phyloP scores from a whole-genome alignment of 2,888 invertebrate genomes.

The Alsophila aescularia region DNA sequence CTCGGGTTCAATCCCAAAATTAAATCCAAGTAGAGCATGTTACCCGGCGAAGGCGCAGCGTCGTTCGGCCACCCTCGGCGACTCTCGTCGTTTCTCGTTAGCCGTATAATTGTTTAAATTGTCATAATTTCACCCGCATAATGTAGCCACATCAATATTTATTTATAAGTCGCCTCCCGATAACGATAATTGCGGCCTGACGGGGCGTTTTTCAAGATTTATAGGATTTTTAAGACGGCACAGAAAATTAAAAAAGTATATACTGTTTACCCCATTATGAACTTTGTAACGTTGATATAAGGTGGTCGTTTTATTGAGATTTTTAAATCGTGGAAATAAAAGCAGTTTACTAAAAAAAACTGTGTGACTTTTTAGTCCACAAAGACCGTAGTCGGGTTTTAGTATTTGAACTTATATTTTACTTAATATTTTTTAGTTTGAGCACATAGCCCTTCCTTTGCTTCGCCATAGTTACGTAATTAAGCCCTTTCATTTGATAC shows the following conservation, averaged over 20 bases:
- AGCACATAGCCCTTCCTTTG: too few relatives aligned
- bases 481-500: too few relatives aligned
- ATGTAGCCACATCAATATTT: slow-evolving; percentile 72
- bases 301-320: slow-evolving; percentile 8
- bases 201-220: slow-evolving; percentile 50
- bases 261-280: slow-evolving; percentile 11
- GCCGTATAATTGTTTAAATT: slow-evolving; percentile 77
- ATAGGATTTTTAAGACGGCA: slow-evolving; percentile 39
- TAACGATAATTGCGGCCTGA: slow-evolving; percentile 53
- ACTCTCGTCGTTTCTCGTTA: slow-evolving; percentile 60
- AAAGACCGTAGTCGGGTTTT: too few relatives aligned
- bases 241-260: slow-evolving; percentile 6
- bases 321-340: slow-evolving; percentile 9
- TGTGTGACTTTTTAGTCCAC: too few relatives aligned
- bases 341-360: too few relatives aligned
- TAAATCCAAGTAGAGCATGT: slow-evolving; percentile 47
- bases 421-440: too few relatives aligned
- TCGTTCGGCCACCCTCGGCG: slow-evolving; percentile 59
- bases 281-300: slow-evolving; percentile 1
- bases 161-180: slow-evolving; percentile 59
- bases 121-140: slow-evolving; percentile 75
- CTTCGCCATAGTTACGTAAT: too few relatives aligned
- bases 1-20: background rate
- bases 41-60: slow-evolving; percentile 13
- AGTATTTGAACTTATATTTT: too few relatives aligned